Base-by-base conservation (phyloP, 1,140 invertebrate species). In the Phocides pigmalion region DNA sequence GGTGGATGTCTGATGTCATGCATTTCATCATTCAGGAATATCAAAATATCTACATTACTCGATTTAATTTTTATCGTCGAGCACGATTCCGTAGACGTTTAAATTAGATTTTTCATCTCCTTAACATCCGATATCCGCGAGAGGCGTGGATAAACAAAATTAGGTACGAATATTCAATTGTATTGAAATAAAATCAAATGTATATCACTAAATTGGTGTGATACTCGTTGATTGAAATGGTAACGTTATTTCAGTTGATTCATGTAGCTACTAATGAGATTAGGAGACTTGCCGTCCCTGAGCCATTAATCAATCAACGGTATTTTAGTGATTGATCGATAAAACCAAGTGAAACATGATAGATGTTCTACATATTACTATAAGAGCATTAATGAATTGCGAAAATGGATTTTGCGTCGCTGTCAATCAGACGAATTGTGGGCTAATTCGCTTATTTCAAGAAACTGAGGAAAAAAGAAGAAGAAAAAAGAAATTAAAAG, bases 101-200 rank as follows among this genome's bases (percentile, higher is more conserved):
- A 25, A 49, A 49, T 49, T 49, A 28, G 46, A 49, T 49, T 49
- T 35, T 49, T 49, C 46, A 49, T 28, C 22, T 49, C 22, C 22
- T 49, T 49, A 28, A 4, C 46, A 49, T 15, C 20, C 20, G 46
- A 49, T 49, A 49, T 28, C 12, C 20, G 9, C 1, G 20, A 4
- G 20, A 49, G 5, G 9, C 44, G 44, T 47, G 20, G 20, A 25
- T 28, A 49, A 49, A 49, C 20, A 49, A 25, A 49, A 49, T 49
- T 49, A 28, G 8, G 16, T 9, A 6, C 5, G 19, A 46, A 20
- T n/a, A 46, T 28, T 46, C 42, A 46, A 46, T 46, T 22, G 11
- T 46, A 9, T 12, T 46, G 5, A 20, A 44, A 41, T 41, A n/a
- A 8, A 16, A 41, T 41, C 39, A 16, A 41, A 16, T 15, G 37